Evolutionary conservation across 2,888 invertebrate genomes (phyloP), one percentile per base, ranked within the genome.

Genomic region (Gastrophysa polygoni): DNA sequence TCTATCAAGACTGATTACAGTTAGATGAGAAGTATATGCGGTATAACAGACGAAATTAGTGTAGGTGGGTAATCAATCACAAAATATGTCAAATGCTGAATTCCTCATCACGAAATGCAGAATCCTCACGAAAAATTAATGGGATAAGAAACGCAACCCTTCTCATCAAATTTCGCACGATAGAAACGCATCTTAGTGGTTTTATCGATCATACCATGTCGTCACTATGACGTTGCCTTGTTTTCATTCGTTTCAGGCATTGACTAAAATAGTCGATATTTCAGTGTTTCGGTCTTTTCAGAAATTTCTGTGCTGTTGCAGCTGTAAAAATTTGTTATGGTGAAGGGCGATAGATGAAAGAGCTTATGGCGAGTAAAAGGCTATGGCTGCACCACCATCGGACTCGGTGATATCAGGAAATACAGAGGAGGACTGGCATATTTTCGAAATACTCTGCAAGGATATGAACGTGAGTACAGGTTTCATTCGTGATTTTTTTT

Each of bases 381-480:
- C 20, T 16, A 54, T 54, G 54, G 38, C 3, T 1, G 24, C 28
- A 16, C 43, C 34, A 38, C 43, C 54, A 16, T 43, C 43, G 20
- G 54, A 38, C 14, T 54, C 54, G 16, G 44, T 54, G 43, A 34
- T 18, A 43, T 73, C 73, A 55, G 71, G 82, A 61, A 86, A 86
- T 74, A 83, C 84, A 24, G 83, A 86, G 68, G 90, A 91, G 76
- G 91, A 92, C 79, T 91, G 91, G 88, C 86, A 86, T 76, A 86
- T 91, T 67, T 92, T 88, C 78, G 89, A 91, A 81, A 85, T 87
- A 4, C 81, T 91, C 64, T 87, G 88, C 70, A 85, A 85, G 71
- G 86, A 87, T 70, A 85, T 85, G 76, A 86, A 87, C 81, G 88
- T 87, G 78, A 78, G 81, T 78, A 54, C 5, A 50, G n/a, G n/a